phyloP scores from a whole-genome alignment of 2,113 vertebrate species.

The Carollia perspicillata region DNA sequence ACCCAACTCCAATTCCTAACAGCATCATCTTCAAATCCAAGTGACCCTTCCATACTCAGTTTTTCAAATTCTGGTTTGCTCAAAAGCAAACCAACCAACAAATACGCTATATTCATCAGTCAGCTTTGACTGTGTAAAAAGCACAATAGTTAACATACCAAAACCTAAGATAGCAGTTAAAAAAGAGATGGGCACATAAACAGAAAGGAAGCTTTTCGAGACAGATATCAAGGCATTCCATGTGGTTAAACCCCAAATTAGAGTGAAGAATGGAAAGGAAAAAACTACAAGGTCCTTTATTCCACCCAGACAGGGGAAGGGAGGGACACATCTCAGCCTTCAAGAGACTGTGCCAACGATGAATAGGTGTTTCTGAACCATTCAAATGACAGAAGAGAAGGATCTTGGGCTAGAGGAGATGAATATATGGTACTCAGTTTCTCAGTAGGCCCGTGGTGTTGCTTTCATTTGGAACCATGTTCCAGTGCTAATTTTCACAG shows the following conservation, averaged over 20 bases:
- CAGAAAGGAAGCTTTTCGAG: neutral
- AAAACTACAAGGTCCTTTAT: neutral
- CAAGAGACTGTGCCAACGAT: neutral
- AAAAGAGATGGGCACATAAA: neutral
- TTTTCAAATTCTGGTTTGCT: neutral
- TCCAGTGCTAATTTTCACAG: slow-evolving; percentile 44
- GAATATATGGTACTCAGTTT: neutral
- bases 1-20: neutral
- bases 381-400: neutral
- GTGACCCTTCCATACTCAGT: neutral
- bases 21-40: neutral
- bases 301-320: neutral
- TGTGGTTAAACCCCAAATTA: neutral
- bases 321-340: fast-evolving
- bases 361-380: neutral
- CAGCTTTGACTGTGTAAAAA: neutral
- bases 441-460: neutral
- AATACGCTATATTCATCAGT: neutral
- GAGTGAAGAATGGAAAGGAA: neutral
- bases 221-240: neutral
- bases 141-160: neutral
- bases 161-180: fast-evolving
- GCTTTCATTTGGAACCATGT: neutral
- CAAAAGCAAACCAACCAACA: neutral
- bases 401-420: neutral